phyloP scores from a whole-genome alignment of 2,113 vertebrate species.

The Amphiprion percula region DNA sequence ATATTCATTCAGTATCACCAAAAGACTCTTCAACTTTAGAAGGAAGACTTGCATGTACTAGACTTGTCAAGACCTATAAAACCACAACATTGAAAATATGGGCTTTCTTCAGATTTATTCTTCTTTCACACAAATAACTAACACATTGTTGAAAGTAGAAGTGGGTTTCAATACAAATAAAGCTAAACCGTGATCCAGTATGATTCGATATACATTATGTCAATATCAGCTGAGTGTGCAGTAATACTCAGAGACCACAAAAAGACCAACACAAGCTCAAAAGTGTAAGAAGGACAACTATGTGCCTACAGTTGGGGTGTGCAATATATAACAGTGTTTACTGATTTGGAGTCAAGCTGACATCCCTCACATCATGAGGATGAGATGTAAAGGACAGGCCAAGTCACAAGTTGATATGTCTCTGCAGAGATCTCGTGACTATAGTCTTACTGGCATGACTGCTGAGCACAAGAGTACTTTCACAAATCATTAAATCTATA shows the following conservation, averaged over 20 bases:
- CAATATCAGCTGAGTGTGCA: background rate
- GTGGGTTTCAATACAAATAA: background rate
- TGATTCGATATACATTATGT: background rate
- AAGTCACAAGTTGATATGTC: slow-evolving; percentile 32
- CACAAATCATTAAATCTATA: slow-evolving; percentile 13
- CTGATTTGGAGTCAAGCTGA: slow-evolving; percentile 38
- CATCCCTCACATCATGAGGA: slow-evolving; percentile 21
- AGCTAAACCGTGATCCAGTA: background rate
- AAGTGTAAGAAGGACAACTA: background rate
- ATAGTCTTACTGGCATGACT: background rate
- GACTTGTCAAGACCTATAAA: background rate
- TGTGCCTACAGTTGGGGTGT: background rate
- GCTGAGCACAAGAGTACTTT: slow-evolving; percentile 15
- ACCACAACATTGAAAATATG: background rate
- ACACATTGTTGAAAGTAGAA: background rate
- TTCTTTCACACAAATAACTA: too few species aligned
- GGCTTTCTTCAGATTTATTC: background rate
- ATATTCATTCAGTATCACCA: background rate
- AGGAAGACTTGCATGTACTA: background rate
- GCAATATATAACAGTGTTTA: background rate
- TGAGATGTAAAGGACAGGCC: slow-evolving; percentile 28
- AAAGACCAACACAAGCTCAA: background rate
- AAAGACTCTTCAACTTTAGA: background rate
- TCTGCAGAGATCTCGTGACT: background rate
- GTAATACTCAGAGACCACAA: background rate